Base-by-base conservation (phyloP, 2,113 vertebrate genomes). In the Nansenia antarctica region DNA sequence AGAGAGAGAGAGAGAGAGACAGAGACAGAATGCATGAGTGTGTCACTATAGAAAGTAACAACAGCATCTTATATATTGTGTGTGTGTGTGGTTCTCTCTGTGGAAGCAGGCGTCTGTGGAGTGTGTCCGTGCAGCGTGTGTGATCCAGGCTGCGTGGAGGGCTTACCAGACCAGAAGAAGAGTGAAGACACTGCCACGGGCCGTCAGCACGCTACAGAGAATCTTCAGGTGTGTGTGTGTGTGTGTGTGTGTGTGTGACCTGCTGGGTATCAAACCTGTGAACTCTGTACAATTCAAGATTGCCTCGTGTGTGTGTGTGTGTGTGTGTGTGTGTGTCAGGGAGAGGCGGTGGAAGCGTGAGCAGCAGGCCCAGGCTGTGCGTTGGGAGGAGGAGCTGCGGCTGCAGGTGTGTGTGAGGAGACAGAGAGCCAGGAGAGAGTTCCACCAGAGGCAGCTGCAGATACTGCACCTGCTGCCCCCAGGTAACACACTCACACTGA, bases 81-180 rank as follows among this genome's bases (percentile, higher is more conserved):
- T 34, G 1, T 42, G 34, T 35, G 12, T 52, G 3, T 34, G 11
- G 34, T 11, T 1, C 53, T 14, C 8, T 60, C 15, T 15, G 1
- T 39, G 18, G 58, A 9, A 74, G 49, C 7, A 90, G 83, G 72
- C n/a, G 0, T 62, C 92, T 88, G 93, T 92, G 78, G 93, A 92
- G 78, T 83, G 78, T 29, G 89, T 92, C 85, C 83, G 81, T 75
- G 95, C 96, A 59, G 96, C 95, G 18, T 92, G 90, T 73, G 68
- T 90, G 80, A 95, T 98, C 85, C 97, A 99, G 87, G 96, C 97
- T 52, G 80, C 65, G 0, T 99, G 97, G 97, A 92, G 91, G 58
- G 95, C 95, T 62, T 93, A 92, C 87, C 91, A 81, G 83, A 96
- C 93, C 26, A 91, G 97, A 63, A 92, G 87, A 66, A 91, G 95